Evolutionary conservation across 2,888 invertebrate genomes (phyloP).

Genomic region (Epinotia ramella): DNA sequence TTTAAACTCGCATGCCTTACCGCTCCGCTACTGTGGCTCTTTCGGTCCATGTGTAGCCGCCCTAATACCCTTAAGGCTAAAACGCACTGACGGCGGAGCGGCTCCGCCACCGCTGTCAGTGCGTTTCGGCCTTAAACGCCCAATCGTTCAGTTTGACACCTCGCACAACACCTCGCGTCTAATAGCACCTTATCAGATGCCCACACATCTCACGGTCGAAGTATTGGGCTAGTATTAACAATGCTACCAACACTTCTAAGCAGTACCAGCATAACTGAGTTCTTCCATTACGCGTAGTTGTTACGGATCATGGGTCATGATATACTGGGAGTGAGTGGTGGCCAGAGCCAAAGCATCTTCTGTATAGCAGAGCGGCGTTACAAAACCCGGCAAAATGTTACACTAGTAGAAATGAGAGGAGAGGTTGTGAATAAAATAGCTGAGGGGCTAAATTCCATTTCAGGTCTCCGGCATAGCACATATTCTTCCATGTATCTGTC

Average conservation of each 20-base stretch:
- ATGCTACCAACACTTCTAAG: background rate
- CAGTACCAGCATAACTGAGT: no score
- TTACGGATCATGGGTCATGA: no score
- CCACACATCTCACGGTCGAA: background rate
- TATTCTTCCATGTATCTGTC: background rate
- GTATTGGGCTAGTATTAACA: background rate
- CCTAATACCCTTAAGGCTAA: conserved; percentile 10
- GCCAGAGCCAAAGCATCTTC: no score
- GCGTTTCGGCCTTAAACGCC: conserved; percentile 14
- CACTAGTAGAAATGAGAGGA: background rate
- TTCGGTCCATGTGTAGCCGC: background rate
- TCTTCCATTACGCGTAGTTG: no score
- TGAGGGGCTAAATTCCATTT: background rate
- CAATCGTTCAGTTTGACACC: conserved; percentile 51
- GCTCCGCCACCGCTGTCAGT: no score
- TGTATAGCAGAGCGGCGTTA: background rate
- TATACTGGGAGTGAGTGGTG: no score
- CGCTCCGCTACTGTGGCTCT: no score
- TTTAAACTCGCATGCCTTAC: no score
- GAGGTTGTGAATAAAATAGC: background rate
- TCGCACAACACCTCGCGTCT: conserved; percentile 44
- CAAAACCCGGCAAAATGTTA: background rate
- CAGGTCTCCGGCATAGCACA: background rate
- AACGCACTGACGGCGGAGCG: no score
- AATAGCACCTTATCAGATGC: conserved; percentile 49